Evolutionary conservation across 2,113 vertebrate genomes (phyloP).

Genomic region (Narcine bancroftii): DNA sequence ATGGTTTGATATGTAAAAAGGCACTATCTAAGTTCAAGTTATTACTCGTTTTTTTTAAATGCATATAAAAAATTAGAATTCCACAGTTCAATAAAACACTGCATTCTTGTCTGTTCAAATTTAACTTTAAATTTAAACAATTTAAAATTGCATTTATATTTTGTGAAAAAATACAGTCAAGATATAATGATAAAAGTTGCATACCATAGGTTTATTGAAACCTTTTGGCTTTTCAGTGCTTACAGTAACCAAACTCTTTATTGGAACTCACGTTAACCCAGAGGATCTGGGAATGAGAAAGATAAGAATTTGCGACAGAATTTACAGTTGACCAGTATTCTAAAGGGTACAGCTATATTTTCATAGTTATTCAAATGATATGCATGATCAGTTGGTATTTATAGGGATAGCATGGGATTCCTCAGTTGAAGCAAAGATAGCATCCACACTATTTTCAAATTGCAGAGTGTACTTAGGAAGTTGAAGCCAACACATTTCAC

Average conservation of each 20-base stretch:
- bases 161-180: background rate
- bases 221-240: background rate
- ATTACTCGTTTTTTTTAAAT: background rate
- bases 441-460: background rate
- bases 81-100: background rate
- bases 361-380: background rate
- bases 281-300: background rate
- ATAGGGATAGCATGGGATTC: background rate
- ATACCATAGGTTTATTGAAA: background rate
- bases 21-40: background rate
- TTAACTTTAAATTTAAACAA: slow-evolving; percentile 6
- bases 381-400: background rate
- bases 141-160: background rate
- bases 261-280: background rate
- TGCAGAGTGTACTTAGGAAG: background rate
- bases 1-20: background rate
- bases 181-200: background rate
- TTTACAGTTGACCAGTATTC: background rate
- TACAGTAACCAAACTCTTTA: background rate
- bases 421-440: background rate
- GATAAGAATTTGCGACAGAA: background rate
- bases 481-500: background rate
- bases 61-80: background rate
- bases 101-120: background rate
- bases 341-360: background rate